Evolutionary conservation across 2,888 invertebrate species (phyloP).

Genomic region (Graphium colonna): DNA sequence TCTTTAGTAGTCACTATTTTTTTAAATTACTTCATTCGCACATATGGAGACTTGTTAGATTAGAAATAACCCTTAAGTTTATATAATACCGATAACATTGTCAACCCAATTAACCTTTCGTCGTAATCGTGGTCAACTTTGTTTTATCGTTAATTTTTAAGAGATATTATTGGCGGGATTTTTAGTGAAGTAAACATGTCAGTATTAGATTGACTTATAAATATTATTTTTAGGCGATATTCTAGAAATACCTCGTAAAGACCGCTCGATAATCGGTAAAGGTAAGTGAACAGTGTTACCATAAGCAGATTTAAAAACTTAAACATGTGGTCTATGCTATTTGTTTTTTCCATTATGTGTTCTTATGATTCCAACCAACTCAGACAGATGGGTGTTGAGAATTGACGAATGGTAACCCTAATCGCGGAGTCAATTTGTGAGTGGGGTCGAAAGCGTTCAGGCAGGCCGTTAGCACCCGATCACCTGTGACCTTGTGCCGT

Average conservation of each 20-base stretch:
- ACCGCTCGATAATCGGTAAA: too few relatives aligned
- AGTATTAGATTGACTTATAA: too few relatives aligned
- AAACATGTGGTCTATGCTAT: too few relatives aligned
- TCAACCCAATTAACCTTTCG: conserved; percentile 12
- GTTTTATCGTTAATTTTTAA: conserved; percentile 2
- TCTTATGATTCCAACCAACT: too few relatives aligned
- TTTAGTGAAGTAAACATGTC: too few relatives aligned
- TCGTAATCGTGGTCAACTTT: conserved; percentile 5
- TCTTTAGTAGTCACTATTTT: too few relatives aligned
- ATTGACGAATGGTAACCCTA: not conserved
- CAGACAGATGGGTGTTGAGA: too few relatives aligned
- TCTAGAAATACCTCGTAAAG: too few relatives aligned
- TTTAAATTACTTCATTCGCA: not conserved
- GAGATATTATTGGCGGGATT: not conserved
- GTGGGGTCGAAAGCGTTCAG: conserved; percentile 64
- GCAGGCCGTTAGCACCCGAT: conserved; percentile 36
- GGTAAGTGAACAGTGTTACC: too few relatives aligned
- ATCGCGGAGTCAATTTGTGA: conserved; percentile 32
- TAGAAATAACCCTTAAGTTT: conserved; percentile 1
- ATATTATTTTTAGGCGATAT: too few relatives aligned
- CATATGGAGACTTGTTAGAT: conserved; percentile 1
- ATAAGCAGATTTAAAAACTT: too few relatives aligned
- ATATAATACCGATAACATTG: conserved; percentile 5
- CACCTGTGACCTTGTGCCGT: conserved; percentile 37
- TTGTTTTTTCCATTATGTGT: too few relatives aligned